These are phyloP conservation scores for Platyrinchus mystaceus DNA, from an alignment of 2,797 vertebrate species.

Conservation along the genomic window DNA sequence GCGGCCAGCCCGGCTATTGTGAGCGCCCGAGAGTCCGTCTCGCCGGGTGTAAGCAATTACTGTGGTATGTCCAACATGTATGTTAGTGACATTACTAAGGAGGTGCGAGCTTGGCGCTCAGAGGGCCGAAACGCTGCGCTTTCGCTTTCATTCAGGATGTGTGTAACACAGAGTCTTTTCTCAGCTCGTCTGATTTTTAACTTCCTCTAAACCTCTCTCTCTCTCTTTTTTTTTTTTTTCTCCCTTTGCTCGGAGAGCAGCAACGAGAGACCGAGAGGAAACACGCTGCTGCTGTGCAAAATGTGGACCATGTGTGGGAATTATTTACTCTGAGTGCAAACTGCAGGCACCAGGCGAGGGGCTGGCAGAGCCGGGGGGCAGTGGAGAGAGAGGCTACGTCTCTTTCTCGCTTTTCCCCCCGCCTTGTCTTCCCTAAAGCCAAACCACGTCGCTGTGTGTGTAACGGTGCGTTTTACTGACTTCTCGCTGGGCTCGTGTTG, in stretches of 20 bases:
- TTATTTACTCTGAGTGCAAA: slow-evolving; percentile 68
- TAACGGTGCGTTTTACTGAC: slow-evolving; percentile 36
- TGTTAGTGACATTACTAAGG: not conserved
- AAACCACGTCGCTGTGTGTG: not conserved
- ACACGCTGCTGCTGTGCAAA: slow-evolving; percentile 75
- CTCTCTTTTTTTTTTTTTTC: not conserved
- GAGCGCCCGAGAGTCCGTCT: not conserved
- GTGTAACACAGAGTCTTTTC: slow-evolving; percentile 45
- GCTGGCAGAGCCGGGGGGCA: not conserved
- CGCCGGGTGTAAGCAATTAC: not conserved
- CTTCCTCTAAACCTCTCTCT: slow-evolving; percentile 66
- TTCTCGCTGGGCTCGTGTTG: not conserved
- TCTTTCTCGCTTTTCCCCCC: not conserved
- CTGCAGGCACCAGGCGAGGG: slow-evolving; percentile 43
- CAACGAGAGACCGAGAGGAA: slow-evolving; percentile 74
- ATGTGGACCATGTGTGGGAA: slow-evolving; percentile 79
- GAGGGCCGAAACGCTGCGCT: not conserved
- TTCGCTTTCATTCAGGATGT: slow-evolving; percentile 62
- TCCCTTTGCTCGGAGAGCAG: slow-evolving; percentile 49
- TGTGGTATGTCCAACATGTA: not conserved
- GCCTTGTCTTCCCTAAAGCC: not conserved
- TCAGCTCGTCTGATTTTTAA: slow-evolving; percentile 67
- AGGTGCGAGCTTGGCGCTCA: not conserved
- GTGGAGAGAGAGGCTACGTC: not conserved
- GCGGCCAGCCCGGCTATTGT: not conserved